These are phyloP conservation scores for Acleris literana DNA, from an alignment of 2,888 invertebrate species.

Conservation along the genomic window DNA sequence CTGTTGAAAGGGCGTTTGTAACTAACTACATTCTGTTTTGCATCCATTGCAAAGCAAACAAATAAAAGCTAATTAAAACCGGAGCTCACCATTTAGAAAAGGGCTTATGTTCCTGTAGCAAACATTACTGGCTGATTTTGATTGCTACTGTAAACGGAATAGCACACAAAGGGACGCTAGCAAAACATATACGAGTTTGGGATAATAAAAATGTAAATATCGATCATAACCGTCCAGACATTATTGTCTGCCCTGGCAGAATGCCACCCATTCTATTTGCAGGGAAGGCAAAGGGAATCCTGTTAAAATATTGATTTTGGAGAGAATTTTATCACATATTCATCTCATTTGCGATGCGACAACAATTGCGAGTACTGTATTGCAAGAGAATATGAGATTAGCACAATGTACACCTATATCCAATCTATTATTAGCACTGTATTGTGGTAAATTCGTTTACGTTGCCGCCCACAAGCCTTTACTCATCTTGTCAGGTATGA, in stretches of 20 bases:
- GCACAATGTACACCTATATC: slow-evolving; percentile 5
- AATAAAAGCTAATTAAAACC: slow-evolving; percentile 16
- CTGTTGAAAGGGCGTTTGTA: too few species aligned
- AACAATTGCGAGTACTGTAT: neutral
- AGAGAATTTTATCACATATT: neutral
- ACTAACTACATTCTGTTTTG: slow-evolving; percentile 11
- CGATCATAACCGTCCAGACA: slow-evolving; percentile 66
- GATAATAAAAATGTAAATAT: slow-evolving; percentile 72
- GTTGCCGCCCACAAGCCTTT: slow-evolving; percentile 55
- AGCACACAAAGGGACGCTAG: slow-evolving; percentile 46
- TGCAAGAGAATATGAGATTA: neutral
- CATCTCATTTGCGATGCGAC: neutral
- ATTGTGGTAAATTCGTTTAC: slow-evolving; percentile 61
- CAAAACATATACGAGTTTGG: slow-evolving; percentile 51
- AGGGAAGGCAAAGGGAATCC: slow-evolving; percentile 46
- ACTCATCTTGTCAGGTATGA: slow-evolving; percentile 55
- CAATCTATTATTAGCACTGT: slow-evolving; percentile 43
- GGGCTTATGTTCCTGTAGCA: slow-evolving; percentile 9
- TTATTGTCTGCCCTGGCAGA: slow-evolving; percentile 65
- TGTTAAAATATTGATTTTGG: neutral
- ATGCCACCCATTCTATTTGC: slow-evolving; percentile 59
- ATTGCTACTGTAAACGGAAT: slow-evolving; percentile 30
- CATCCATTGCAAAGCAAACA: slow-evolving; percentile 11
- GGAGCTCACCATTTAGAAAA: slow-evolving; percentile 11
- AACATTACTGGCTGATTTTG: slow-evolving; percentile 10